phyloP scores from a whole-genome alignment of 2,888 invertebrate genomes.

The Cancer borealis region DNA sequence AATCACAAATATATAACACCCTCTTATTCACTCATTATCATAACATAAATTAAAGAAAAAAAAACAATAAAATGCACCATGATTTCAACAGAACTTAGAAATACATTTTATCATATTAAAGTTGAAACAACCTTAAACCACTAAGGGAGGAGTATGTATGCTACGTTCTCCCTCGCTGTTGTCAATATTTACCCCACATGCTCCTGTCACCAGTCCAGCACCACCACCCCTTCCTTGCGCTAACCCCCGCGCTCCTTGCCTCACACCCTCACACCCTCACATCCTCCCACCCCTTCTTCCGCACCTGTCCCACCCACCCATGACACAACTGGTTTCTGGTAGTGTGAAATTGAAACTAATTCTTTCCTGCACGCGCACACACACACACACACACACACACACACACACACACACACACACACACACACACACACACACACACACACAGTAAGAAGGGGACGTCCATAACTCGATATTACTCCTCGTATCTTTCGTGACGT shows the following conservation, averaged over 20 bases:
- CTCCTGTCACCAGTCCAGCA: background rate
- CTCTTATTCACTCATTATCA: background rate
- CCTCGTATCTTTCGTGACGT: background rate
- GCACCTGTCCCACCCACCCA: background rate
- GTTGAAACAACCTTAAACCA: background rate
- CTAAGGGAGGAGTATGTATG: background rate
- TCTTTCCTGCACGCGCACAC: background rate
- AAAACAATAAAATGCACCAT: background rate
- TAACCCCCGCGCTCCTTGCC: background rate
- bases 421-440: slow-evolving; percentile 26
- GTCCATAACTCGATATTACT: background rate
- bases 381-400: slow-evolving; percentile 6
- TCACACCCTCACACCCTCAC: background rate
- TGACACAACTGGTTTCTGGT: slow-evolving; percentile 3
- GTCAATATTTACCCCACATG: background rate
- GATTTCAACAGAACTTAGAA: background rate
- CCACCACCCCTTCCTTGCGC: background rate
- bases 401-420: slow-evolving; percentile 34
- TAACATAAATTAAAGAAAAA: background rate
- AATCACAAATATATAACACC: background rate
- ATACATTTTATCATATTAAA: background rate
- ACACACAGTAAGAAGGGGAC: background rate
- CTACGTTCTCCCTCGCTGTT: background rate
- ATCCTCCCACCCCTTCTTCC: background rate
- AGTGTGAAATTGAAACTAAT: slow-evolving; percentile 33